A percentile compares a stretch with the other conserved stretches of the same genome.
Evolutionary conservation across 1,140 invertebrate genomes (phyloP).

Genomic region (Cheumatopsyche charites): DNA sequence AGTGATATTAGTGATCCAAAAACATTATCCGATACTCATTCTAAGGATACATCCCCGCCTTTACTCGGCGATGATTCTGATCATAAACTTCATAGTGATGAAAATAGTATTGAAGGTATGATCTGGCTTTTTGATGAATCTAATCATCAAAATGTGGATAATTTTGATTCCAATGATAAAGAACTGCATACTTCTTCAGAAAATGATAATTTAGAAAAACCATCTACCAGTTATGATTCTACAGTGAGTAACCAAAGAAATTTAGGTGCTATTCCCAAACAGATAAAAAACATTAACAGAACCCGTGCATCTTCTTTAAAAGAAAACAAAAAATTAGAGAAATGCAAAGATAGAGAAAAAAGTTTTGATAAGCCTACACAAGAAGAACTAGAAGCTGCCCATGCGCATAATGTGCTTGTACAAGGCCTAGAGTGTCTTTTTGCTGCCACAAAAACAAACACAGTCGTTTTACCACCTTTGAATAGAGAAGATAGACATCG

Average conservation of each 20-base stretch:
- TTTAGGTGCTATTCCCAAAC: constrained; percentile 78
- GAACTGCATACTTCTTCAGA: constrained; percentile 45
- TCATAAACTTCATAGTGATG: constrained; percentile 50
- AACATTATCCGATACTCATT: constrained; percentile 42
- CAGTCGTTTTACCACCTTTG: constrained; percentile 59
- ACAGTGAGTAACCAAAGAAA: constrained; percentile 61
- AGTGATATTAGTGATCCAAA: constrained; percentile 48
- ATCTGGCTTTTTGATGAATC: constrained; percentile 57
- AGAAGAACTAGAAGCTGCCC: constrained; percentile 55
- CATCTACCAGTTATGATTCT: constrained; percentile 56
- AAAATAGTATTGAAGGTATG: constrained; percentile 59
- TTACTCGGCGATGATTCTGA: constrained; percentile 42
- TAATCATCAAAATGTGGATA: constrained; percentile 50
- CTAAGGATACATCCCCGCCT: constrained; percentile 40
- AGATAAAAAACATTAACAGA: constrained; percentile 61
- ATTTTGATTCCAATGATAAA: constrained; percentile 43
- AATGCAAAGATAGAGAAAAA: constrained; percentile 57
- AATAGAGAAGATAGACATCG: constrained; percentile 55
- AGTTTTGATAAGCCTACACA: constrained; percentile 48
- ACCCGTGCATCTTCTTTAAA: constrained; percentile 59
- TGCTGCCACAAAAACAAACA: constrained; percentile 59
- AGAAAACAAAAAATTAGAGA: constrained; percentile 61
- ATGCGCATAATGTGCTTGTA: constrained; percentile 60
- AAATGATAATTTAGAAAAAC: constrained; percentile 52
- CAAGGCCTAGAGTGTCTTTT: constrained; percentile 61